Base-by-base conservation (phyloP, 64 coral and sea anemone genomes). In the Cladopsammia gracilis region DNA sequence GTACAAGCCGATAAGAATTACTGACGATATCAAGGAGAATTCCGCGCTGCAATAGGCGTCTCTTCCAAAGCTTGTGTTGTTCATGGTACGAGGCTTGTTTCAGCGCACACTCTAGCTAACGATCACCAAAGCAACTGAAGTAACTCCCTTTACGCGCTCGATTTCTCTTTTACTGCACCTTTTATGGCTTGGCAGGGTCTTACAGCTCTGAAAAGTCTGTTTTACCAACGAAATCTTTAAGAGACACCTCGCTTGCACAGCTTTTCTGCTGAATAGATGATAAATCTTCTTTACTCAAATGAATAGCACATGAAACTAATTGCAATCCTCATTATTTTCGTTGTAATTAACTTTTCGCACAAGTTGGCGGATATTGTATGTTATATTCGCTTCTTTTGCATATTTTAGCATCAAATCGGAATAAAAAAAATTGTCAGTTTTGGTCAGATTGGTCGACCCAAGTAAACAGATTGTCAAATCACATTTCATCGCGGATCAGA, bases 1-100 rank as follows among this genome's bases (percentile, higher is more conserved):
- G 49, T 92, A 83, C 51, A 92, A 47, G 44, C 25, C 44, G 5
- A 92, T 81, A 24, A 92, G 70, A n/a, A 85, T 13, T 14, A 49
- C 20, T 0, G 52, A 25, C 1, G 51, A 79, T 34, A 59, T 22
- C 54, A 79, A 42, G 10, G 76, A 79, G 20, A 79, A 19, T 15
- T 60, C 54, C 3, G 52, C 76, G 23, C 10, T 59, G 15, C 76
- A 58, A 16, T 60, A 18, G 45, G 7, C 7, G 12, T 19, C 3
- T 20, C 44, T 48, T 48, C 4, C 46, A 48, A 19, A 2, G 72
- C 13, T 75, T 22, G 52, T 79, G 19, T 25, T 53, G 10, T 79
- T 58, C 76, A 79, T 79, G 53, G 25, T 23, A 25, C 14, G 12
- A 15, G 45, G 6, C 11, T 47, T 0, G 19, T 20, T 19, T 19